phyloP scores from a whole-genome alignment of 2,113 vertebrate genomes.

The Nasalis larvatus region DNA sequence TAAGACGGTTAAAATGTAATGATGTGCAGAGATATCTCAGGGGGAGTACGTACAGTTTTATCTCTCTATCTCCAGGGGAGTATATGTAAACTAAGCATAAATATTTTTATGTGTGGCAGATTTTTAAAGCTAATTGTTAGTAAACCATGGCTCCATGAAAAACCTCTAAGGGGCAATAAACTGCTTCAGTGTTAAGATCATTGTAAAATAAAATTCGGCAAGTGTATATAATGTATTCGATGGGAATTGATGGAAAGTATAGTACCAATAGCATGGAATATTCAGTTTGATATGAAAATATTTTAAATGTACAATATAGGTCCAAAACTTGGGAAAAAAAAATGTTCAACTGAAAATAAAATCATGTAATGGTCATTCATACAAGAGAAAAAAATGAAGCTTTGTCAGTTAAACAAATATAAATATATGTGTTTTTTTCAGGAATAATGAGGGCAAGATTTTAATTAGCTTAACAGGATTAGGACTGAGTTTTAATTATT shows the following conservation, averaged over 20 bases:
- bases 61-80: conserved; percentile 22
- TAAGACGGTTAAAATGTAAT: conserved; percentile 23
- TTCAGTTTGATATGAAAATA: not conserved
- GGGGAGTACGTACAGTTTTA: not conserved
- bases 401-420: not conserved
- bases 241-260: not conserved
- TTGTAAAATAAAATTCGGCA: conserved; percentile 61
- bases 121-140: conserved; percentile 76
- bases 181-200: conserved; percentile 33
- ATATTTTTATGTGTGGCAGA: conserved; percentile 71
- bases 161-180: conserved; percentile 61
- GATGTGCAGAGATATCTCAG: not conserved
- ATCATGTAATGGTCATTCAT: not conserved
- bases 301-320: not conserved
- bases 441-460: not conserved
- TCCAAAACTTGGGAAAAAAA: not conserved
- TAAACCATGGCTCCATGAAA: conserved; percentile 63
- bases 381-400: not conserved
- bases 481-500: conserved; percentile 23
- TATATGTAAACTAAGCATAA: conserved; percentile 64
- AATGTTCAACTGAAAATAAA: not conserved
- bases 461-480: conserved; percentile 25
- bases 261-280: not conserved
- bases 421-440: not conserved
- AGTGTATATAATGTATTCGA: conserved; percentile 27